Percentiles rank a stretch among this genome's conserved stretches.
phyloP scores from a whole-genome alignment of 2,797 vertebrate genomes.

The Thunnus albacares region DNA sequence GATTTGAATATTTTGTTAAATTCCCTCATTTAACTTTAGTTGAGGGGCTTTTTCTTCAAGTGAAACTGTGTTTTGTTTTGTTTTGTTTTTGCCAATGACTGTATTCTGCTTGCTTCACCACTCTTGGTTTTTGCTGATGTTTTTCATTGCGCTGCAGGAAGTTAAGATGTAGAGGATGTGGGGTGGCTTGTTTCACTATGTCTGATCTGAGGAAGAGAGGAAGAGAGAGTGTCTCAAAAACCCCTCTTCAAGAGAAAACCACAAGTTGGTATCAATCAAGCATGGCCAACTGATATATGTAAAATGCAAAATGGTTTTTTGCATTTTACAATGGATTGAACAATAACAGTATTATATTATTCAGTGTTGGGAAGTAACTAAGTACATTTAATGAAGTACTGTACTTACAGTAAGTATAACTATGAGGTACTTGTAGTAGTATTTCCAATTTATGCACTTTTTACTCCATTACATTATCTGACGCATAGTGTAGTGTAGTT shows the following conservation, averaged over 20 bases:
- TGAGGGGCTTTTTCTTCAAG: background rate
- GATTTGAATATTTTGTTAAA: background rate
- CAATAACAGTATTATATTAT: too few species aligned
- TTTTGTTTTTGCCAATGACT: background rate
- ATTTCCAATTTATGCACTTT: too few species aligned
- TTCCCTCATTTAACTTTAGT: too few species aligned
- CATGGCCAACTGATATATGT: too few species aligned
- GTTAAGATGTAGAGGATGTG: constrained; percentile 15
- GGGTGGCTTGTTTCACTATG: background rate
- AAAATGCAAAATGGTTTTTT: background rate
- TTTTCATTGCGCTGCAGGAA: constrained; percentile 20
- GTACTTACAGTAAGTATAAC: too few species aligned
- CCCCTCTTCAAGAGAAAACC: background rate
- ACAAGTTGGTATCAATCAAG: background rate
- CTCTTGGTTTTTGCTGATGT: background rate
- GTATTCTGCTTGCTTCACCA: background rate
- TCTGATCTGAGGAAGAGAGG: background rate
- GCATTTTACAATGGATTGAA: too few species aligned
- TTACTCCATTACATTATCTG: too few species aligned
- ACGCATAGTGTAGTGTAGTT: too few species aligned
- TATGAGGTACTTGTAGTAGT: too few species aligned
- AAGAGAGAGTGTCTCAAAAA: background rate
- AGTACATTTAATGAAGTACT: too few species aligned
- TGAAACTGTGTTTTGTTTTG: background rate
- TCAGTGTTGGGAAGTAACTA: too few species aligned